Percentiles rank a stretch among this genome's conserved stretches.
Evolutionary conservation across 2,113 vertebrate species (phyloP).

Genomic region (Lepus timidus): DNA sequence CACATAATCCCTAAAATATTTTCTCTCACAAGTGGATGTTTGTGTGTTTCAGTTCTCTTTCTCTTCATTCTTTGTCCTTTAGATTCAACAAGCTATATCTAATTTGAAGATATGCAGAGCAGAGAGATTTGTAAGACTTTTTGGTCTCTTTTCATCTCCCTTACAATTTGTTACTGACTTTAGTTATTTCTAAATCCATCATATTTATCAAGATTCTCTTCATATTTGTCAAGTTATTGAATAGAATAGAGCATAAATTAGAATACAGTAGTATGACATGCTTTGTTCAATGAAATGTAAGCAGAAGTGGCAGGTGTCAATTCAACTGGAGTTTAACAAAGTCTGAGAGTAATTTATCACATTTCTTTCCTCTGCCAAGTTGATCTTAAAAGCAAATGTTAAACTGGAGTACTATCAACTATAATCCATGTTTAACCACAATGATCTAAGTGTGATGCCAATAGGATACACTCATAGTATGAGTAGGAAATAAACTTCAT

Average conservation of each 20-base stretch:
- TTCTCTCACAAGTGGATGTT: neutral
- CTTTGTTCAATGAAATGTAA: conserved; percentile 9
- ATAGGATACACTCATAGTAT: neutral
- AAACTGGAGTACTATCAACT: neutral
- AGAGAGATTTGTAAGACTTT: neutral
- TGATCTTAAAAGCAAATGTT: conserved; percentile 30
- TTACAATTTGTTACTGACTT: neutral
- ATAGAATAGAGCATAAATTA: neutral
- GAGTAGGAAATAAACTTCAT: conserved; percentile 1
- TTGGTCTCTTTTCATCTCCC: neutral
- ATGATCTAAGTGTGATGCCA: neutral
- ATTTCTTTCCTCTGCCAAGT: neutral
- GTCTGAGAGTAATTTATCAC: neutral
- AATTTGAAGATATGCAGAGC: neutral
- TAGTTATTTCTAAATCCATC: neutral
- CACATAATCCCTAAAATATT: neutral
- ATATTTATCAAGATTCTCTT: neutral
- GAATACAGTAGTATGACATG: neutral
- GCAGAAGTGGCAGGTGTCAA: neutral
- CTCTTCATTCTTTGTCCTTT: neutral
- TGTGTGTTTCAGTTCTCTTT: neutral
- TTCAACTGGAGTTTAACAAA: conserved; percentile 41
- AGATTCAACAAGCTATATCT: neutral
- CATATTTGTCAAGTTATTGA: neutral
- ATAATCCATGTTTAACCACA: neutral